Evolutionary conservation across 2,113 vertebrate genomes (phyloP), one percentile per base, ranked within the genome.

Genomic region (Aegithalos caudatus): DNA sequence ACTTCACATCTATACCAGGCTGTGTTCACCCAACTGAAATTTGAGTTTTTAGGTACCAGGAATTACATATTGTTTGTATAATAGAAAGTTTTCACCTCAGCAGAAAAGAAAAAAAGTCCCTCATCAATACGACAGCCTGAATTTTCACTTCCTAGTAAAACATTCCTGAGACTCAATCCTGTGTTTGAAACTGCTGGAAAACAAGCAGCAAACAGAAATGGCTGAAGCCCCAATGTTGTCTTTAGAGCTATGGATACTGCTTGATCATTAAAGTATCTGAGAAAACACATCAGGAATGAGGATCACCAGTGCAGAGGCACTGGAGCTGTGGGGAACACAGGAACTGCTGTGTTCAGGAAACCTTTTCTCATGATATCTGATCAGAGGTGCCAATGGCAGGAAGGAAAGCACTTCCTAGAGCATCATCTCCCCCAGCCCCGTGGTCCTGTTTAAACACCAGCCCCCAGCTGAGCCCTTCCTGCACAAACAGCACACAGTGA

Each of bases 191-290:
- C 11, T 33, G 67, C 14, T 9, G 44, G 40, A 71, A 62, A 84
- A 57, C 2, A 62, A 47, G 44, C 27, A 81, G 47, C 38, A 74
- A 66, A n/a, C 5, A 81, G 47, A 71, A 81, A 71, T 18, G 11
- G 29, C 0, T 74, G 51, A 87, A 92, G 35, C 9, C 4, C 16
- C 42, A 50, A 2, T 4, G 11, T 0, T 54, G n/a, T 8, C 29
- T 45, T 62, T 38, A 50, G 11, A 53, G 37, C 12, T n/a, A 40
- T 20, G 31, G 37, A 48, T 42, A 33, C 7, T 2, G 0, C 23
- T 42, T 35, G 42, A 31, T 44, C 33, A 19, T 17, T 29, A 51
- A 3, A 25, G 23, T 21, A 37, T 24, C 53, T 74, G 40, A 91
- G 48, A 53, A 88, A 70, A 86, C 4, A 1, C 5, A 14, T 6